These are phyloP conservation scores for Halictus rubicundus DNA, from an alignment of 1,140 invertebrate genomes.

Conservation along the genomic window DNA sequence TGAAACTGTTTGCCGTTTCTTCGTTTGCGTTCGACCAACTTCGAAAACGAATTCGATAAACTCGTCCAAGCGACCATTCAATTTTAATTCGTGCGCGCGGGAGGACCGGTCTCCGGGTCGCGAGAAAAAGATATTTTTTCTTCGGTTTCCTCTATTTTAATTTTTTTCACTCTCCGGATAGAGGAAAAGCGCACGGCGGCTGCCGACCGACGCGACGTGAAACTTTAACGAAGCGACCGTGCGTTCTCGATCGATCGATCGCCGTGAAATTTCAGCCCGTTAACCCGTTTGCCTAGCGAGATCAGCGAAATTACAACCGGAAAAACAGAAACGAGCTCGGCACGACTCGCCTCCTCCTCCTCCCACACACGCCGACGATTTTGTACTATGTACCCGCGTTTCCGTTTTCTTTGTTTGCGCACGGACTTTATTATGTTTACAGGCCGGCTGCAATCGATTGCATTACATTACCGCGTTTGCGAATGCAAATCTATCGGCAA, in stretches of 20 bases:
- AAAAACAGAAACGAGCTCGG: not conserved
- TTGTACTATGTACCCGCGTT: not conserved
- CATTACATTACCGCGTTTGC: not conserved
- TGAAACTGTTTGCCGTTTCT: not conserved
- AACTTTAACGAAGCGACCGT: not conserved
- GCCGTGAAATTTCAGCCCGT: not conserved
- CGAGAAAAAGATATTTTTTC: no score
- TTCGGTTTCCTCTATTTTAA: no score
- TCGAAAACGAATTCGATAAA: not conserved
- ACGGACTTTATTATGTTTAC: not conserved
- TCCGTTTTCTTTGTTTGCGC: constrained; percentile 1
- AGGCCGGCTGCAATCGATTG: not conserved
- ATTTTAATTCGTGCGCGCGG: not conserved
- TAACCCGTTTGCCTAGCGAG: not conserved
- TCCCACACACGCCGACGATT: not conserved
- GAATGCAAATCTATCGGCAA: not conserved
- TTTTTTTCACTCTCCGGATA: no score
- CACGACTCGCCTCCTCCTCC: no score
- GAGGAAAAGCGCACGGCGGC: no score
- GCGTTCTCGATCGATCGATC: not conserved
- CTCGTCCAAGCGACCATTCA: not conserved
- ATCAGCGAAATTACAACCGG: not conserved
- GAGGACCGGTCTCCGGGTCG: not conserved
- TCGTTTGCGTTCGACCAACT: not conserved
- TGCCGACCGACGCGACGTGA: not conserved